Conservation (phyloP, 2,113 vertebrate species). For the Caracal caracal region DNA sequence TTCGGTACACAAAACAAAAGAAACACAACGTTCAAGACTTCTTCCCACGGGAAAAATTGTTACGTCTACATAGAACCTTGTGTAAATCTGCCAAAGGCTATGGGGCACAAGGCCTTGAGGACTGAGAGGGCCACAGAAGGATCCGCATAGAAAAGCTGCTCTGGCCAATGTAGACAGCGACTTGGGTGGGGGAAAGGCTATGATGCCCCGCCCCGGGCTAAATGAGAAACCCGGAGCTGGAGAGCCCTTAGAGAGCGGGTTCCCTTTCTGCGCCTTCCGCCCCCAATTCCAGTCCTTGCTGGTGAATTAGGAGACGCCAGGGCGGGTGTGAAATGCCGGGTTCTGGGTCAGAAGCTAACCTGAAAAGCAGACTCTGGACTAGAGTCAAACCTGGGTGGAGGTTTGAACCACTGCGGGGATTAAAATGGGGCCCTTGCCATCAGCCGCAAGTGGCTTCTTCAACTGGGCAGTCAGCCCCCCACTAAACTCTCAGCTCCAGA, state of each 20-base stretch:
- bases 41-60: conserved; percentile 4
- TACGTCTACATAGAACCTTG: conserved; percentile 11
- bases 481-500: neutral
- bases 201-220: neutral
- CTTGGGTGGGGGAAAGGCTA: neutral
- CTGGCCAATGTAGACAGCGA: neutral
- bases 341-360: conserved; percentile 60
- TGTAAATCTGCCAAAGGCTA: neutral
- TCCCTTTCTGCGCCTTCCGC: neutral
- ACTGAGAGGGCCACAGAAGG: neutral
- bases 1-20: neutral
- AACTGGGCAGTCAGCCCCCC: neutral
- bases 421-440: neutral
- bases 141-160: neutral
- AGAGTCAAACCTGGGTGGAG: neutral
- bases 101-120: neutral
- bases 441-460: neutral
- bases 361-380: conserved; percentile 9
- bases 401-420: neutral
- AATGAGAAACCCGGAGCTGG: neutral
- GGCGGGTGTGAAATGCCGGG: conserved; percentile 28
- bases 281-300: neutral
- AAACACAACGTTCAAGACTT: neutral
- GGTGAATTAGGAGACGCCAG: conserved; percentile 58
- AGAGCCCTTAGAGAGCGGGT: neutral